phyloP scores from a whole-genome alignment of 2,113 vertebrate species.

The Zootoca vivipara region DNA sequence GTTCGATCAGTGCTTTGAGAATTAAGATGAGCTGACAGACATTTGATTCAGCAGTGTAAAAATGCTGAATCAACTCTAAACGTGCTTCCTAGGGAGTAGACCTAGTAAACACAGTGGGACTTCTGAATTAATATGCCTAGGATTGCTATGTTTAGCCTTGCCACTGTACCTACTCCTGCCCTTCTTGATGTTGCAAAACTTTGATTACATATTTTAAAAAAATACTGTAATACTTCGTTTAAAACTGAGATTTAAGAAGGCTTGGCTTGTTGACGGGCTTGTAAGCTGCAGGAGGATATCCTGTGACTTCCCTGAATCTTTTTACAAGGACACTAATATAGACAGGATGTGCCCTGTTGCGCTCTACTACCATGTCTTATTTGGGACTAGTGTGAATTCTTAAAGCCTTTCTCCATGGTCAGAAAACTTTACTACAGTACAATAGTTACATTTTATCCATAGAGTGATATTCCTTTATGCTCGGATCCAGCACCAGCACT shows the following conservation, averaged over 20 bases:
- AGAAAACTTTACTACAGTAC: not conserved
- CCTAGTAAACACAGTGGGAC: too few species aligned
- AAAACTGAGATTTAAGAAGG: not conserved
- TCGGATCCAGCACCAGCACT: not conserved
- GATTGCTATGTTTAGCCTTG: not conserved
- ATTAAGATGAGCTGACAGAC: too few species aligned
- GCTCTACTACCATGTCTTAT: not conserved
- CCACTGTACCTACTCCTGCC: not conserved
- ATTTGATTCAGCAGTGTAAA: too few species aligned
- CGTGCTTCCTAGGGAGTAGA: too few species aligned
- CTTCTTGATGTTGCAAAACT: not conserved
- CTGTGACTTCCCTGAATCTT: conserved; percentile 69
- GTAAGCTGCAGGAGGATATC: conserved; percentile 71
- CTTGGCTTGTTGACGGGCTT: not conserved
- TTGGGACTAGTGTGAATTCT: not conserved
- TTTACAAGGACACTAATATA: conserved; percentile 63
- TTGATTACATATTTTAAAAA: not conserved
- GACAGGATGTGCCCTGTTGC: conserved; percentile 69
- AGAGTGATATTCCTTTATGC: too few species aligned
- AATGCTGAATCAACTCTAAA: not conserved
- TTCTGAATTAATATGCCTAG: not conserved
- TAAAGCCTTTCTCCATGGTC: not conserved
- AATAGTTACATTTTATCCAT: not conserved
- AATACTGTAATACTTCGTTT: not conserved
- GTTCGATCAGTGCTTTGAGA: too few species aligned